These are phyloP conservation scores for Allobates femoralis DNA, from an alignment of 2,797 vertebrate genomes.

Conservation along the genomic window DNA sequence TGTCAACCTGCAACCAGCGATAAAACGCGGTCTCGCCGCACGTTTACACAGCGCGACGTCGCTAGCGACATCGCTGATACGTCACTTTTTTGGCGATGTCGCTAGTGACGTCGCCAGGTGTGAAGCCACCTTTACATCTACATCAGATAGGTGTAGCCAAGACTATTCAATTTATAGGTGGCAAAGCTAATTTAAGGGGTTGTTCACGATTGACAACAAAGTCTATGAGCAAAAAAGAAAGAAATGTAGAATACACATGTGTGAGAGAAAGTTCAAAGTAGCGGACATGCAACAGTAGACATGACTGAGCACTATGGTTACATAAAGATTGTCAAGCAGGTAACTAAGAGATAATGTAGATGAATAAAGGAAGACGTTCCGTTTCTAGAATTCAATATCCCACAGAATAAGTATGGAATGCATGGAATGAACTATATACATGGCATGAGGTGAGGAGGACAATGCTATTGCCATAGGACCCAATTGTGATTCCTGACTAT, in stretches of 20 bases:
- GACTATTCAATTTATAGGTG: no score
- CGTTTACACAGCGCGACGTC: no score
- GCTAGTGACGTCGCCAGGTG: no score
- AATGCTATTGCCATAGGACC: no score
- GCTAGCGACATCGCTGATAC: no score
- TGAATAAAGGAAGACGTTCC: background rate
- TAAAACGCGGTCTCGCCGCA: no score
- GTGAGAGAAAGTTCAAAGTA: slow-evolving; percentile 5
- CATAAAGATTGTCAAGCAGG: background rate
- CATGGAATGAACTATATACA: no score
- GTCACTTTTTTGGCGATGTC: no score
- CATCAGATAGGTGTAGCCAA: no score
- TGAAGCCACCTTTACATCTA: no score
- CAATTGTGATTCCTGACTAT: background rate
- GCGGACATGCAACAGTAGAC: background rate
- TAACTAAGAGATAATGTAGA: background rate
- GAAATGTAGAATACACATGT: background rate
- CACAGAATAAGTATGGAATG: background rate
- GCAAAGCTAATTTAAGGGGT: no score
- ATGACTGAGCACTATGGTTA: slow-evolving; percentile 7
- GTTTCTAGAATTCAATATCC: background rate
- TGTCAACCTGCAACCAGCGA: no score
- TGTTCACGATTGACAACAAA: background rate
- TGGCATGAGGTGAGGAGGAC: background rate
- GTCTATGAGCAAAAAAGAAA: background rate